phyloP scores from a whole-genome alignment of 2,113 vertebrate species.

The Halichoeres trimaculatus region DNA sequence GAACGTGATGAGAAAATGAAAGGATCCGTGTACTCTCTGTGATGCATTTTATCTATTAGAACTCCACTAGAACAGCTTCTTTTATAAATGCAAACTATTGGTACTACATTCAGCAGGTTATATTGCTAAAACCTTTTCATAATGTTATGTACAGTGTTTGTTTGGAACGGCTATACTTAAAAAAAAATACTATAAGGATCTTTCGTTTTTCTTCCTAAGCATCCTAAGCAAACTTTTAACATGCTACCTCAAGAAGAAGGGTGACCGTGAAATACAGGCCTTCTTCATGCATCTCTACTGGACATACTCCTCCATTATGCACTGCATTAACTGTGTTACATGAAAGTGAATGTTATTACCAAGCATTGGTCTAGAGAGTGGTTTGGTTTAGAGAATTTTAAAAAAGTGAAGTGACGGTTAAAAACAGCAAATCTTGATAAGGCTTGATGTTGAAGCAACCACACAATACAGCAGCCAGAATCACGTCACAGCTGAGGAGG shows the following conservation, averaged over 20 bases:
- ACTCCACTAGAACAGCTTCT: conserved; percentile 24
- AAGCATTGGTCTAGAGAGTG: no score
- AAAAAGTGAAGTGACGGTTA: background rate
- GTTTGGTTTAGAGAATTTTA: background rate
- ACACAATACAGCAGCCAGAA: conserved; percentile 12
- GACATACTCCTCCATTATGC: background rate
- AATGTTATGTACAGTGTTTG: conserved; percentile 59
- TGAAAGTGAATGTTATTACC: background rate
- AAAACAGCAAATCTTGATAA: background rate
- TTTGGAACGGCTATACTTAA: conserved; percentile 8
- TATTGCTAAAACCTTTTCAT: conserved; percentile 47
- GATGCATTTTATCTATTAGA: conserved; percentile 23
- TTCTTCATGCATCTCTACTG: background rate
- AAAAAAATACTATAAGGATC: conserved; percentile 25
- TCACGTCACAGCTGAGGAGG: conserved; percentile 1
- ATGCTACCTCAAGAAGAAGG: conserved; percentile 9
- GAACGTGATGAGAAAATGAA: conserved; percentile 20
- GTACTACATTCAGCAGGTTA: conserved; percentile 79
- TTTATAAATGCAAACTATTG: conserved; percentile 61
- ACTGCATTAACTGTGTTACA: no score
- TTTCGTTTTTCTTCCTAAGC: conserved; percentile 1
- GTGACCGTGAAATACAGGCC: conserved; percentile 17
- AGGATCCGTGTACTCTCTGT: conserved; percentile 1
- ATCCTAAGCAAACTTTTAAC: background rate
- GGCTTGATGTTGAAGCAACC: background rate